Evolutionary conservation across 2,888 invertebrate species (phyloP).

Genomic region (Acleris holmiana): DNA sequence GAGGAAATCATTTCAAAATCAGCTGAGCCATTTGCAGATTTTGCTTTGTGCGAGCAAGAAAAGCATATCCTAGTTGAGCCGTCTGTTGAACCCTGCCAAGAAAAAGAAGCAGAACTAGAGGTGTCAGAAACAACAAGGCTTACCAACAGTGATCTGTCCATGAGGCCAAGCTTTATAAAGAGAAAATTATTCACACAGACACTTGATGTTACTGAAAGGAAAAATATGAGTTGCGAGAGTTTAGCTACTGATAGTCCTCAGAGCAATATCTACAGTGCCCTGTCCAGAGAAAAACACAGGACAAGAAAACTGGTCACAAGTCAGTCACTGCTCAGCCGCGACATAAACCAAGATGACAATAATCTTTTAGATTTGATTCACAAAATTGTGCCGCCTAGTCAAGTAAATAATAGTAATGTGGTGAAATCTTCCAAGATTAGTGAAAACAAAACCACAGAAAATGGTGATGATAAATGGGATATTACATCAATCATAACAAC

Average conservation of each 20-base stretch:
- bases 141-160: constrained; percentile 57
- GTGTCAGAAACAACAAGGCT: constrained; percentile 33
- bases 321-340: constrained; percentile 67
- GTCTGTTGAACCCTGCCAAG: constrained; percentile 1
- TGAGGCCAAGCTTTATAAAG: constrained; percentile 74
- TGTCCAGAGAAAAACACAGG: constrained; percentile 66
- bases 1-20: constrained; percentile 51
- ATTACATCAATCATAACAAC: constrained; percentile 60
- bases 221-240: constrained; percentile 55
- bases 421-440: constrained; percentile 42
- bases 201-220: constrained; percentile 65
- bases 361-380: constrained; percentile 71
- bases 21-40: constrained; percentile 40
- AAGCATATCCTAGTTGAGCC: constrained; percentile 27
- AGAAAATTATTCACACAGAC: constrained; percentile 75
- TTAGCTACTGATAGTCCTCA: constrained; percentile 59
- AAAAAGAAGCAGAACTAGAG: constrained; percentile 37
- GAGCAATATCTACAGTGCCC: constrained; percentile 52
- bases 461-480: constrained; percentile 62
- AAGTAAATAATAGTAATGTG: constrained; percentile 60
- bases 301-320: constrained; percentile 66
- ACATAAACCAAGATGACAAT: constrained; percentile 59
- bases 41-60: constrained; percentile 37
- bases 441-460: constrained; percentile 45
- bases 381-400: constrained; percentile 70